Evolutionary conservation across 2,797 vertebrate genomes (phyloP).

Genomic region (Gadopsis marmoratus): DNA sequence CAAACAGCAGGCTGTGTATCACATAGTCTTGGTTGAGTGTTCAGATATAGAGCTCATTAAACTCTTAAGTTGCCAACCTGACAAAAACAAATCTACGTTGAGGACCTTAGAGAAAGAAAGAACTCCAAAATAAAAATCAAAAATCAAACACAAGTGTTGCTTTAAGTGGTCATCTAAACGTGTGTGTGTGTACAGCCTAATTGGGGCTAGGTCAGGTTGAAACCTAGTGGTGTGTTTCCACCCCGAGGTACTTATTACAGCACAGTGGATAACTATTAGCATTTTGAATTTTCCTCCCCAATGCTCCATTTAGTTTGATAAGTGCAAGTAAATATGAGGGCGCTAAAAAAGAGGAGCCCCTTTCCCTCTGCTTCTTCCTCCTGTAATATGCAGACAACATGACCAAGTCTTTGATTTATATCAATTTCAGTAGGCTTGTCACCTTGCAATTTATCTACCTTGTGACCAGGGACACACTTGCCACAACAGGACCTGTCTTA

Average conservation of each 20-base stretch:
- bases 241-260: constrained; percentile 42
- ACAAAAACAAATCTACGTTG: not conserved
- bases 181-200: constrained; percentile 35
- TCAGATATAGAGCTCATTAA: constrained; percentile 46
- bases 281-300: constrained; percentile 46
- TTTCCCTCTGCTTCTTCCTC: not conserved
- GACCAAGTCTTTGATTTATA: constrained; percentile 14
- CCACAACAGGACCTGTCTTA: constrained; percentile 20
- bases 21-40: constrained; percentile 8
- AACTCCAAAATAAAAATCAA: not conserved
- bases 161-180: constrained; percentile 32
- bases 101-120: constrained; percentile 7
- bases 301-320: constrained; percentile 41
- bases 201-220: constrained; percentile 43
- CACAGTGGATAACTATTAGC: constrained; percentile 33
- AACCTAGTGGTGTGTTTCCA: constrained; percentile 30
- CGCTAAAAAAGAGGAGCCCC: not conserved
- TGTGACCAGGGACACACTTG: not conserved
- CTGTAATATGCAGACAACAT: constrained; percentile 21
- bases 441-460: constrained; percentile 25
- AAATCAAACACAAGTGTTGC: not conserved
- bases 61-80: constrained; percentile 9
- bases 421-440: constrained; percentile 25
- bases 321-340: constrained; percentile 41
- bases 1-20: constrained; percentile 24